Evolutionary conservation across 2,888 invertebrate species (phyloP).

Genomic region (Tupiocoris notatus): DNA sequence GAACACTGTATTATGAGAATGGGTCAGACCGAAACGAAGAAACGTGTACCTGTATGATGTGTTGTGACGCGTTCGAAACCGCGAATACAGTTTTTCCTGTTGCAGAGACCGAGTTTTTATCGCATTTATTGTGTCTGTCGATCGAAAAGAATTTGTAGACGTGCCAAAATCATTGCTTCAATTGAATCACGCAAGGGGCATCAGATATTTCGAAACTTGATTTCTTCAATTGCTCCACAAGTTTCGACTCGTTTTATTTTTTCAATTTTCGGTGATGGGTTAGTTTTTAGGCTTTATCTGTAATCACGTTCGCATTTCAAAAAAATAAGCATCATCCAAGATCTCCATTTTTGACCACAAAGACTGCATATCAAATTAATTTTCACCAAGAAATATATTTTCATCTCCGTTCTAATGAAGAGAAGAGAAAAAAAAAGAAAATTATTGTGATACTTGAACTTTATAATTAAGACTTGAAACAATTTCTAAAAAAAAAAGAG

Average conservation of each 20-base stretch:
- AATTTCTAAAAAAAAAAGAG: slow-evolving; percentile 32
- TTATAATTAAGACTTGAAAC: slow-evolving; percentile 42
- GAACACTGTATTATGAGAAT: too few species aligned
- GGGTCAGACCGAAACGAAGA: too few species aligned
- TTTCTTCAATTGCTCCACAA: too few species aligned
- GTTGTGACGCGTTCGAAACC: not conserved
- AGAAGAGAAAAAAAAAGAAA: slow-evolving; percentile 14
- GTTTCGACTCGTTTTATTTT: not conserved
- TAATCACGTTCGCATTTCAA: not conserved
- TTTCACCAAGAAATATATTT: slow-evolving; percentile 37
- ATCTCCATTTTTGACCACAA: slow-evolving; percentile 44
- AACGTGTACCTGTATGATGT: too few species aligned
- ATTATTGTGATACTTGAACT: slow-evolving; percentile 39
- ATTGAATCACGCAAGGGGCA: slow-evolving; percentile 6
- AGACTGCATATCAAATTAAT: slow-evolving; percentile 44
- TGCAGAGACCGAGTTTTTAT: slow-evolving; percentile 46
- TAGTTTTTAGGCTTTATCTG: not conserved
- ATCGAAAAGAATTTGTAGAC: slow-evolving; percentile 14
- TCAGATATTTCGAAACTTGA: too few species aligned
- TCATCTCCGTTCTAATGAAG: slow-evolving; percentile 14
- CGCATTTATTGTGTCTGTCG: not conserved
- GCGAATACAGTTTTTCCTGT: slow-evolving; percentile 42
- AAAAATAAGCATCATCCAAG: slow-evolving; percentile 35
- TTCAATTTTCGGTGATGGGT: not conserved
- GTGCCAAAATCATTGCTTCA: slow-evolving; percentile 34